Percentiles rank a stretch among this genome's conserved stretches.
Evolutionary conservation across 2,888 invertebrate species (phyloP).

Genomic region (Drosophila suboccidentalis): DNA sequence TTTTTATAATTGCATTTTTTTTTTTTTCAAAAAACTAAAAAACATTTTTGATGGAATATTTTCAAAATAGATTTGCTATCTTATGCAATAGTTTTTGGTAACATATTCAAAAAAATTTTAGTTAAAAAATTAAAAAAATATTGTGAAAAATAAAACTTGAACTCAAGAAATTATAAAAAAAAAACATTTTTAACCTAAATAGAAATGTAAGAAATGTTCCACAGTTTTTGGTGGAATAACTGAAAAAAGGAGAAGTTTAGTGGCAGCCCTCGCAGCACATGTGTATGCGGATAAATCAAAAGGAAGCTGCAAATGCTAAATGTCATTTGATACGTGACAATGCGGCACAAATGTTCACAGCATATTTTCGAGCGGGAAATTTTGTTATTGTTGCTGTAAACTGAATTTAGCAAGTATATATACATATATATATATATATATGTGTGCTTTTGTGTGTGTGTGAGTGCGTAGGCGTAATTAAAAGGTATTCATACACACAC

Average conservation of each 20-base stretch:
- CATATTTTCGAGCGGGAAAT: conserved; percentile 19
- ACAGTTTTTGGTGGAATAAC: not conserved
- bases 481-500: conserved; percentile 19
- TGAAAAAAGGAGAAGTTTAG: not conserved
- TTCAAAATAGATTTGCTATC: too few relatives aligned
- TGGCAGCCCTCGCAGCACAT: conserved; percentile 8
- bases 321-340: conserved; percentile 43
- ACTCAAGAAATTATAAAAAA: not conserved
- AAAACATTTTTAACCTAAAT: not conserved
- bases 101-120: too few relatives aligned
- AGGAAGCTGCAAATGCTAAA: conserved; percentile 44
- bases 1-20: too few relatives aligned
- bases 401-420: not conserved
- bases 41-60: too few relatives aligned
- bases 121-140: not conserved
- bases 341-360: conserved; percentile 25
- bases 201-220: not conserved
- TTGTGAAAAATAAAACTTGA: not conserved
- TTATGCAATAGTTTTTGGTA: too few relatives aligned
- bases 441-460: conserved; percentile 3
- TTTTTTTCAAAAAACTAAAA: too few relatives aligned
- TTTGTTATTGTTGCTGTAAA: conserved; percentile 10
- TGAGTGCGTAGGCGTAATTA: conserved; percentile 42
- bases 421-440: not conserved
- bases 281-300: conserved; percentile 31